phyloP scores from a whole-genome alignment of 2,888 invertebrate species.

The Rhabditophanes sp. region DNA sequence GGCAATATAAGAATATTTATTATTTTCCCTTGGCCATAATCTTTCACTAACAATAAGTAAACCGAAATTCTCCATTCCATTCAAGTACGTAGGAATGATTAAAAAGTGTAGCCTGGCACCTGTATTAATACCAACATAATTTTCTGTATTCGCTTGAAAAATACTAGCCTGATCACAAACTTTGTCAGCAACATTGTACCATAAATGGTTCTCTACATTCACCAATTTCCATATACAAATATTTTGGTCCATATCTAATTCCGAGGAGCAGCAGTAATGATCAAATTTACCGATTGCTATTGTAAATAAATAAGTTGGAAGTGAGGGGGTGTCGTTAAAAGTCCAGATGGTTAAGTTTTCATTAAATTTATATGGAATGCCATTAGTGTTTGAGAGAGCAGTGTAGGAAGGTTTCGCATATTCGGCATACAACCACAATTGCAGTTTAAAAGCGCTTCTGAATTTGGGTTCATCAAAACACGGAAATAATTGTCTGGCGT shows the following conservation, averaged over 20 bases:
- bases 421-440: slow-evolving; percentile 2
- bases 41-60: slow-evolving; percentile 2
- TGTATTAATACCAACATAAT: slow-evolving; percentile 3
- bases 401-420: slow-evolving; percentile 1
- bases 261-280: background rate
- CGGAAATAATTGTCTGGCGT: slow-evolving; percentile 4
- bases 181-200: background rate
- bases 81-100: background rate
- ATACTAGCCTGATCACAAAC: background rate
- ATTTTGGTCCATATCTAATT: background rate
- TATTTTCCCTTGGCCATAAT: slow-evolving; percentile 7
- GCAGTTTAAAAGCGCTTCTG: slow-evolving; percentile 1
- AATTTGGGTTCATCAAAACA: slow-evolving; percentile 4
- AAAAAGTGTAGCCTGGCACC: slow-evolving; percentile 3
- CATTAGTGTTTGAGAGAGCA: slow-evolving; percentile 4
- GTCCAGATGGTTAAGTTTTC: slow-evolving; percentile 3
- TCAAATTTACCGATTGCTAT: slow-evolving; percentile 2
- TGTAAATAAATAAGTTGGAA: slow-evolving; percentile 4
- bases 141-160: background rate
- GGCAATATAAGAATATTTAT: slow-evolving; percentile 3
- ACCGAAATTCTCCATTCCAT: slow-evolving; percentile 5
- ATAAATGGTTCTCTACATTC: background rate
- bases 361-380: slow-evolving; percentile 1
- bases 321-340: slow-evolving; percentile 1
- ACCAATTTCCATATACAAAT: slow-evolving; percentile 4